Percentiles rank a stretch among this genome's conserved stretches.
Evolutionary conservation across 2,797 vertebrate genomes (phyloP).

Genomic region (Phataginus tricuspis): DNA sequence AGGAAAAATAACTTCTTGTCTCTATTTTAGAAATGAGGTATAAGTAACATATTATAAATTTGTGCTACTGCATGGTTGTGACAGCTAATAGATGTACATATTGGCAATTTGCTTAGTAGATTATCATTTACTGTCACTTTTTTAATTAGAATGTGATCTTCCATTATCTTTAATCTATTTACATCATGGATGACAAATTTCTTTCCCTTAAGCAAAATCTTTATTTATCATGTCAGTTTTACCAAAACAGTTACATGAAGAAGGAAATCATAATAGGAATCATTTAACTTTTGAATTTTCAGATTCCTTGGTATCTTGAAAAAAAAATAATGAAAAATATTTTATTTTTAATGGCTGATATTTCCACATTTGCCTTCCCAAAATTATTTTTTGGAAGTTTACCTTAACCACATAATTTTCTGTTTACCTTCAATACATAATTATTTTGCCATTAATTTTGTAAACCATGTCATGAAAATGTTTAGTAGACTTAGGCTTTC

Average conservation of each 20-base stretch:
- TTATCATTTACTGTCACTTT: constrained; percentile 82
- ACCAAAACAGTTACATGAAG: constrained; percentile 1
- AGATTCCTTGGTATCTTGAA: background rate
- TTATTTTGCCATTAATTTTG: constrained; percentile 27
- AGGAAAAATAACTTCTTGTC: constrained; percentile 69
- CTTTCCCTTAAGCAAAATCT: constrained; percentile 76
- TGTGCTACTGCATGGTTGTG: constrained; percentile 71
- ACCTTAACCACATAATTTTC: background rate
- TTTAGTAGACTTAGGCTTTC: background rate
- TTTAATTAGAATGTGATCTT: constrained; percentile 82
- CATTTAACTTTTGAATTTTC: constrained; percentile 63
- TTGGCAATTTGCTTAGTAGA: constrained; percentile 80
- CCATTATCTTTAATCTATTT: constrained; percentile 83
- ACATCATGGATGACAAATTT: constrained; percentile 79
- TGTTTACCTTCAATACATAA: background rate
- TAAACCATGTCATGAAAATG: background rate
- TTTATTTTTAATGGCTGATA: constrained; percentile 4
- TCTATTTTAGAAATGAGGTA: constrained; percentile 75
- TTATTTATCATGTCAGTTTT: constrained; percentile 75
- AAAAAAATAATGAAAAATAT: background rate
- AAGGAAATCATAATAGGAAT: constrained; percentile 39
- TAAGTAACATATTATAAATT: constrained; percentile 69
- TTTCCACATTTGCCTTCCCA: background rate
- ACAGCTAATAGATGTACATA: constrained; percentile 79
- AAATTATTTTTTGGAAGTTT: background rate